Evolutionary conservation across 2,113 vertebrate genomes (phyloP), one percentile per base, ranked within the genome.

Genomic region (Gymnogyps californianus): DNA sequence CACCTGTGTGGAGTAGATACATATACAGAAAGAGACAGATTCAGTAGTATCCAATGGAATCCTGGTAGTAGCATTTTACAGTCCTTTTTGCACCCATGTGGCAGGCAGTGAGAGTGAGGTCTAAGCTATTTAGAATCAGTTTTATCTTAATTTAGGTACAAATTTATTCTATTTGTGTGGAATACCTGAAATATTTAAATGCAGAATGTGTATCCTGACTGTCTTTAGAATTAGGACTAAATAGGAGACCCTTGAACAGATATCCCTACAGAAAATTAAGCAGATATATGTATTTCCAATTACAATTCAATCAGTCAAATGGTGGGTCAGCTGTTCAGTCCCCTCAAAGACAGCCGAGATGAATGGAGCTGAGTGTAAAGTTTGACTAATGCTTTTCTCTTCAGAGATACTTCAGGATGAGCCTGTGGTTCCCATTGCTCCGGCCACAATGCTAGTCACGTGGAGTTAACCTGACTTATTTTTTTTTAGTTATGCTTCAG

Each of bases 401-500:
- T 92, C 61, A 54, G 74, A 64, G 70, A 55, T 44, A 34, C n/a
- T 91, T 96, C 44, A 44, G 49, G 51, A 57, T 3, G 22, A 76
- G 61, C 52, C 65, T 47, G 13, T 66, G 90, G 49, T 71, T 80
- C 92, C 69, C 51, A 32, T 71, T 67, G 69, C 79, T 91, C 40
- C 61, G 74, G 70, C 55, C 76, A 55, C 46, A 65, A 21, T 62
- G 79, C 59, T 78, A 52, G 28, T 61, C 76, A 46, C 85, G 36
- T 67, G 80, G 91, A 95, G 49, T 96, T 92, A 96, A 70, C 62
- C 65, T 91, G 70, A 90, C 90, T 94, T 96, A 80, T 92, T 69
- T 78, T 94, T 97, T 92, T 95, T 55, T 7, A 87, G 80, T 95
- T 95, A 88, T 83, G 57, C 96, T 96, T 96, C 79, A 85, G 69